A percentile compares a stretch with the other conserved stretches of the same genome.
phyloP scores from a whole-genome alignment of 2,797 vertebrate genomes.

The Anableps anableps region DNA sequence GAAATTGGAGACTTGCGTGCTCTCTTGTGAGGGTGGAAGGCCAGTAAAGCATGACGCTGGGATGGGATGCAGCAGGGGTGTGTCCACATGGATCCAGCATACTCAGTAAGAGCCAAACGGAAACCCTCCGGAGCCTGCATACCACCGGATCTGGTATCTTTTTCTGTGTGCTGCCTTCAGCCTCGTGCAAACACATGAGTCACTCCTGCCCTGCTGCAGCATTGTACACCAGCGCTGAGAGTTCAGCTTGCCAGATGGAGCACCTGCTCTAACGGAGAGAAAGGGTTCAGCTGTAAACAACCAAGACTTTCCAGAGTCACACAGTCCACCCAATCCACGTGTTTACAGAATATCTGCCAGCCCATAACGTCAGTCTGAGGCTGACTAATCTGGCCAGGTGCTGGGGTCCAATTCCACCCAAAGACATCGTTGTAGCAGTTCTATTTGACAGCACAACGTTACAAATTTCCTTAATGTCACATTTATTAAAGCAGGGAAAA shows the following conservation, averaged over 20 bases:
- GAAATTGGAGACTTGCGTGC: slow-evolving; percentile 53
- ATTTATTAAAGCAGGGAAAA: slow-evolving; percentile 17
- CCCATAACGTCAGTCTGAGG: slow-evolving; percentile 36
- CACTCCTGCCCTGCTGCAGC: slow-evolving; percentile 40
- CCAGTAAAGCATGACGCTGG: slow-evolving; percentile 32
- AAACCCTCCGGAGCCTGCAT: slow-evolving; percentile 60
- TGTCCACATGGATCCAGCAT: slow-evolving; percentile 32
- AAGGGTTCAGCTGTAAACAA: slow-evolving; percentile 5
- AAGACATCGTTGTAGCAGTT: not conserved
- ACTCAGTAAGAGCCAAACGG: slow-evolving; percentile 31
- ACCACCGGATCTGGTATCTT: slow-evolving; percentile 60
- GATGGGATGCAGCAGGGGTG: slow-evolving; percentile 47
- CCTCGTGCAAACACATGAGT: slow-evolving; percentile 60
- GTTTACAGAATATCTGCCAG: slow-evolving; percentile 38
- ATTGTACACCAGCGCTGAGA: slow-evolving; percentile 27
- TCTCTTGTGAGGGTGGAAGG: slow-evolving; percentile 35
- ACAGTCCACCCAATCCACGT: slow-evolving; percentile 18
- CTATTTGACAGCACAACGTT: slow-evolving; percentile 9
- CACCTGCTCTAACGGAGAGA: slow-evolving; percentile 64
- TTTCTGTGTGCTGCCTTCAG: slow-evolving; percentile 34
- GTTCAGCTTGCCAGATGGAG: slow-evolving; percentile 62
- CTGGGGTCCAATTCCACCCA: not conserved
- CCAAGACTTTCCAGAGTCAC: slow-evolving; percentile 39
- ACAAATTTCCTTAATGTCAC: slow-evolving; percentile 2
- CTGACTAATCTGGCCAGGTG: slow-evolving; percentile 9